Evolutionary conservation across 2,797 vertebrate species (phyloP).

Genomic region (Furcifer pardalis): DNA sequence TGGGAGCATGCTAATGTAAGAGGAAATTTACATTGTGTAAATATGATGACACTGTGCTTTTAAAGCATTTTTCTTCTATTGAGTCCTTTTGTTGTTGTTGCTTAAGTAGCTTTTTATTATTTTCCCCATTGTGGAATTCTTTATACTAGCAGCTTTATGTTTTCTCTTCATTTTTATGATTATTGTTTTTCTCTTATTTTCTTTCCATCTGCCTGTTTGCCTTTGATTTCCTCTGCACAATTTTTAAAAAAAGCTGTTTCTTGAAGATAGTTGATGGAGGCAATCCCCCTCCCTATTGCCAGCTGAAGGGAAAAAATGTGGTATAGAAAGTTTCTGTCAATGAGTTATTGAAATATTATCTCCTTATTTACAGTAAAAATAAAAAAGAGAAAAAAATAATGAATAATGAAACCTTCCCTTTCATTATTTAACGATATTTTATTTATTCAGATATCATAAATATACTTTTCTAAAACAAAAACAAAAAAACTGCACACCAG

Average conservation of each 20-base stretch:
- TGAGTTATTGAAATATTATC: slow-evolving; percentile 4
- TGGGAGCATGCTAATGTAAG: background rate
- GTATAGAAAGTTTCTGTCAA: slow-evolving; percentile 19
- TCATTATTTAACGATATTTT: background rate
- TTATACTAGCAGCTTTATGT: slow-evolving; percentile 35
- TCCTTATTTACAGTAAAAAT: background rate
- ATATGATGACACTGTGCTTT: slow-evolving; percentile 34
- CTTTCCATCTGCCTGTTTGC: background rate
- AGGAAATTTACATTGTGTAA: slow-evolving; percentile 26
- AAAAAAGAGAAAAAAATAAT: background rate
- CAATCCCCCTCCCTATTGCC: background rate
- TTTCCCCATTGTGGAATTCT: slow-evolving; percentile 47
- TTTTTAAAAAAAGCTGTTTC: slow-evolving; percentile 51
- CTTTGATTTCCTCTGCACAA: slow-evolving; percentile 32
- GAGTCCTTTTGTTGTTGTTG: slow-evolving; percentile 42
- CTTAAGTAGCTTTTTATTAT: slow-evolving; percentile 31
- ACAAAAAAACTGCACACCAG: too few species aligned
- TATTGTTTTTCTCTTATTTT: background rate
- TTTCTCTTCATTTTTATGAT: slow-evolving; percentile 41
- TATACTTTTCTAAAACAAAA: background rate
- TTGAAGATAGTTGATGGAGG: background rate
- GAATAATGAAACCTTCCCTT: background rate
- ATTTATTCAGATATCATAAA: background rate
- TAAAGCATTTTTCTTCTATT: slow-evolving; percentile 34
- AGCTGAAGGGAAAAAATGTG: slow-evolving; percentile 23